These are phyloP conservation scores for Balearica regulorum DNA, from an alignment of 2,797 vertebrate genomes.

Conservation along the genomic window DNA sequence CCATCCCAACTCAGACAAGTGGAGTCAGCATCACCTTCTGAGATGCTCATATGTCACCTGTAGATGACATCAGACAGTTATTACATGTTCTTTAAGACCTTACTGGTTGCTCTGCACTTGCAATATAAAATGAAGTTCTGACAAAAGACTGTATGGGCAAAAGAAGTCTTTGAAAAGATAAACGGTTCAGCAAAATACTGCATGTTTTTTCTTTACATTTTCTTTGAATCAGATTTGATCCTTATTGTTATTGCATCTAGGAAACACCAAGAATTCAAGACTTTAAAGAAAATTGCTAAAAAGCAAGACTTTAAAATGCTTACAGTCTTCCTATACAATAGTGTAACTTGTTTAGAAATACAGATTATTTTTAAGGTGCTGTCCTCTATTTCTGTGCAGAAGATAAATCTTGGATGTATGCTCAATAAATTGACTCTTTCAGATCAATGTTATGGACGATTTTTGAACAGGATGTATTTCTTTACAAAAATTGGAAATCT, in stretches of 20 bases:
- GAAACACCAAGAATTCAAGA: background rate
- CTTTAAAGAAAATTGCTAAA: background rate
- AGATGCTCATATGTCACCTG: background rate
- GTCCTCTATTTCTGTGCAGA: background rate
- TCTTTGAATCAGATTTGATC: background rate
- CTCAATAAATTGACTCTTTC: background rate
- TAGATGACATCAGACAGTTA: background rate
- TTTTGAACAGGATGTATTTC: background rate
- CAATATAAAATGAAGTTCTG: background rate
- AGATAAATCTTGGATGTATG: background rate
- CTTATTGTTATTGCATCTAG: background rate
- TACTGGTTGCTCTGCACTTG: background rate
- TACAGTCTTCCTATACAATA: background rate
- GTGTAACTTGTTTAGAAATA: background rate
- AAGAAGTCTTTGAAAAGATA: background rate
- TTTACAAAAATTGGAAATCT: background rate
- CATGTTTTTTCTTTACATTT: background rate
- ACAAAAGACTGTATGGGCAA: background rate
- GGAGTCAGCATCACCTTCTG: background rate
- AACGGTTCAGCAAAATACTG: background rate
- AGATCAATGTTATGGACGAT: background rate
- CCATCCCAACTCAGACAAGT: background rate
- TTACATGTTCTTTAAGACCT: background rate
- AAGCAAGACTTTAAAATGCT: background rate
- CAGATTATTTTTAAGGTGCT: background rate